phyloP scores from a whole-genome alignment of 1,140 invertebrate genomes.

The Drosophila athabasca region DNA sequence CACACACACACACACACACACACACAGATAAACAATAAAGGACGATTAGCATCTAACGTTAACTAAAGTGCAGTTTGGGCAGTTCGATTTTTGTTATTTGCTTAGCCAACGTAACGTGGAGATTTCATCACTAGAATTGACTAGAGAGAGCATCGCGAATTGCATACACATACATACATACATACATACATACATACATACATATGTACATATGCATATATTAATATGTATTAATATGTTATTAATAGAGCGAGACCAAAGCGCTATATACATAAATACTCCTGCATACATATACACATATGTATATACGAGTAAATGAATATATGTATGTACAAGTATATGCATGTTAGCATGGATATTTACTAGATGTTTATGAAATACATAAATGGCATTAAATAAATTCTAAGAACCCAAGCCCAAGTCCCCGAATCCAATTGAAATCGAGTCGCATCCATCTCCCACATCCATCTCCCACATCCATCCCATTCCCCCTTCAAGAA shows the following conservation, averaged over 20 bases:
- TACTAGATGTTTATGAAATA: constrained; percentile 73
- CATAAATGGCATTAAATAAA: constrained; percentile 50
- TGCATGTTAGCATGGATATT: constrained; percentile 41
- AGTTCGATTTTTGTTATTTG: constrained; percentile 29
- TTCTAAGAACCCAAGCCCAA: constrained; percentile 28
- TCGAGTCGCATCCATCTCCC: too few species aligned
- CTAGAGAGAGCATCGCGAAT: constrained; percentile 65
- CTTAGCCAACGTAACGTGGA: neutral
- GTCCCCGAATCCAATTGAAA: constrained; percentile 20
- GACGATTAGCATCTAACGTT: constrained; percentile 30
- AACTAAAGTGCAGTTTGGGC: constrained; percentile 52
- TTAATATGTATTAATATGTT: neutral
- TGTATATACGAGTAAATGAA: constrained; percentile 16
- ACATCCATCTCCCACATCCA: too few species aligned
- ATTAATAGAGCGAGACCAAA: constrained; percentile 21
- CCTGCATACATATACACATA: constrained; percentile 37
- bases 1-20: neutral
- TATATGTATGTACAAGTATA: constrained; percentile 14
- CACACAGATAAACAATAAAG: constrained; percentile 38
- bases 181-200: constrained; percentile 18
- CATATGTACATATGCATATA: constrained; percentile 17
- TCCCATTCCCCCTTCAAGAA: too few species aligned
- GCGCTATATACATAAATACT: constrained; percentile 17
- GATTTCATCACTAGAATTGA: constrained; percentile 36
- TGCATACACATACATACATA: constrained; percentile 40